Evolutionary conservation across 92 coral and sea anemone species (phyloP).

Genomic region (Epizoanthus scotinus): DNA sequence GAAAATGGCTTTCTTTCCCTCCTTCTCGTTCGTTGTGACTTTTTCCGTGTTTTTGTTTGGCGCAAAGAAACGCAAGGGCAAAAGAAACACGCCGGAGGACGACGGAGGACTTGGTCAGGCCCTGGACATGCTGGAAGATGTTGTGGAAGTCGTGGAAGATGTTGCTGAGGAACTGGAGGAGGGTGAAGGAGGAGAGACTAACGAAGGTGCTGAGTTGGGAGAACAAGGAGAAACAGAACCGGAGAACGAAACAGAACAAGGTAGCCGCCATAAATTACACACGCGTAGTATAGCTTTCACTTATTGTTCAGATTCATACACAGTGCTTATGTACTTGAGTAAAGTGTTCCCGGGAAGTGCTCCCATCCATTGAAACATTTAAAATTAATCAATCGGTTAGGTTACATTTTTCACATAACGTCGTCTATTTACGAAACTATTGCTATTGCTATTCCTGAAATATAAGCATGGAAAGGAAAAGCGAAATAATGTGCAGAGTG

Average conservation of each 20-base stretch:
- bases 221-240: conserved; percentile 42
- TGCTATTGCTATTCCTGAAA: too few species aligned
- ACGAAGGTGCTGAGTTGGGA: conserved; percentile 48
- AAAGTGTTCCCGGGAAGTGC: background rate
- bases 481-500: too few species aligned
- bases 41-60: conserved; percentile 84
- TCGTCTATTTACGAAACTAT: too few species aligned
- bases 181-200: conserved; percentile 48
- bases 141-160: conserved; percentile 72
- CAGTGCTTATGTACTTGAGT: conserved; percentile 6
- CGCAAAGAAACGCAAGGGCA: conserved; percentile 85
- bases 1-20: conserved; percentile 89
- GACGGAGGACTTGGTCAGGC: conserved; percentile 74
- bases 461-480: too few species aligned
- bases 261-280: background rate
- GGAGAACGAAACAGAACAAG: conserved; percentile 36
- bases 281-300: background rate
- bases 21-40: conserved; percentile 82
- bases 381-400: too few species aligned
- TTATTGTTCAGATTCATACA: background rate
- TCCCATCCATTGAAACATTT: background rate
- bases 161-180: conserved; percentile 86
- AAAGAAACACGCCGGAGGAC: conserved; percentile 77
- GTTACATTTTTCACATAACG: too few species aligned
- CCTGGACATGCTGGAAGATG: conserved; percentile 72